phyloP scores from a whole-genome alignment of 2,113 vertebrate genomes.

The Ictalurus furcatus region DNA sequence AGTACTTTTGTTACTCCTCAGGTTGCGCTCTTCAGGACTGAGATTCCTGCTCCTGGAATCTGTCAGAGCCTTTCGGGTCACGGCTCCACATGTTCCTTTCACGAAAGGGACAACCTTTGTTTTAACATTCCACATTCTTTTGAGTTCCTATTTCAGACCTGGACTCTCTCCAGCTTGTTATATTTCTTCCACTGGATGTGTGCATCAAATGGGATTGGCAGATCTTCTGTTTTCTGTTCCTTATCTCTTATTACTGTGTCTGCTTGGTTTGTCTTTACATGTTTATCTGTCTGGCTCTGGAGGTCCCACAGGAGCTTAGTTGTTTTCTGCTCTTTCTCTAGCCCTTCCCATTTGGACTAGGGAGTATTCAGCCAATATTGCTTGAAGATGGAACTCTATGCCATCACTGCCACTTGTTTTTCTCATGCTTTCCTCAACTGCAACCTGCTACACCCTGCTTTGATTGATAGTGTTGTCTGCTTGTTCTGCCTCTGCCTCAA shows the following conservation, averaged over 20 bases:
- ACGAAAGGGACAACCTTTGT: not conserved
- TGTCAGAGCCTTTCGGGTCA: conserved; percentile 6
- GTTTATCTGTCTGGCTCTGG: not conserved
- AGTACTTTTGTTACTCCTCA: not conserved
- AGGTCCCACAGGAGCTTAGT: not conserved
- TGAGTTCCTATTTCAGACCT: not conserved
- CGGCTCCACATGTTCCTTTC: not conserved
- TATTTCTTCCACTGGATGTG: not conserved
- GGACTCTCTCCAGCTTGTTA: not conserved
- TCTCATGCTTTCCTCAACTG: not conserved
- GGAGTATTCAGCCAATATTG: not conserved
- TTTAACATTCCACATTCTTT: conserved; percentile 16
- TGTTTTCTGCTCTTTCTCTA: not conserved
- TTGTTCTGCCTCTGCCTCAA: not conserved
- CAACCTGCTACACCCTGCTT: not conserved
- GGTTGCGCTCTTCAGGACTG: not conserved
- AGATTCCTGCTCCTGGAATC: not conserved
- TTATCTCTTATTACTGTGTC: conserved; percentile 9
- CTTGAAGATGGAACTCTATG: not conserved
- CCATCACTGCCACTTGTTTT: not conserved
- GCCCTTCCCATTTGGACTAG: not conserved
- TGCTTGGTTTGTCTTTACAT: not conserved
- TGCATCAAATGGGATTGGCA: not conserved
- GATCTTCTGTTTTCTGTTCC: not conserved
- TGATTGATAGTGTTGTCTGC: not conserved